Evolutionary conservation across 2,113 vertebrate genomes (phyloP), one percentile per base, ranked within the genome.

Genomic region (Coturnix japonica): DNA sequence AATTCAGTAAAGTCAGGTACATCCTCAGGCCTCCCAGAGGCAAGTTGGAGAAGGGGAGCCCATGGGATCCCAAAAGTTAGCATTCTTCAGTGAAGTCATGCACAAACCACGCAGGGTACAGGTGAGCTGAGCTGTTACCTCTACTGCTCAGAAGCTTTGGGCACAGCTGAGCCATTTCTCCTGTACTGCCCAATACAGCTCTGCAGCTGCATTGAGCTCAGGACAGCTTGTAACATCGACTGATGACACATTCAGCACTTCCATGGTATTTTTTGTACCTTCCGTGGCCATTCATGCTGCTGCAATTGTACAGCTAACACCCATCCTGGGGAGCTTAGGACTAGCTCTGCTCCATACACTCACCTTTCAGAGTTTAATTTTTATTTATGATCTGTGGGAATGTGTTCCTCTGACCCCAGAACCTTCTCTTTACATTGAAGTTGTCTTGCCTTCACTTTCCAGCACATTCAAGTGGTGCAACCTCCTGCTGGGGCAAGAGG

Each of bases 51-150:
- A 39, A 30, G 16, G 4, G 11, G 7, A 70, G 2, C 19, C 8
- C 3, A 43, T 20, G 15, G 26, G 17, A 44, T 37, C 8, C 43
- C 0, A 1, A 56, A 21, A 11, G 6, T 37, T 28, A 25, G 3
- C 26, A 11, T 54, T 49, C 37, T 0, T 1, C 30, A 13, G 4
- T 18, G 66, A 53, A 78, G 19, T 25, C n/a, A 10, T 13, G 18
- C 15, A 26, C 22, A 33, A 37, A 39, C 35, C 60, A 39, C 1
- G 7, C 35, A 63, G 59, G 33, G 33, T 33, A 37, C 22, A 35
- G 6, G 7, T 63, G 60, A 39, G 35, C 16, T 19, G 11, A 63
- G 60, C 37, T 39, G 16, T 19, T 39, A 26, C 35, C 35, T 19
- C 16, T 25, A 19, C 25, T 63, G 60, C 25, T 28, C 15, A 10